Evolutionary conservation across 1,140 invertebrate genomes (phyloP).

Genomic region (Solen grandis): DNA sequence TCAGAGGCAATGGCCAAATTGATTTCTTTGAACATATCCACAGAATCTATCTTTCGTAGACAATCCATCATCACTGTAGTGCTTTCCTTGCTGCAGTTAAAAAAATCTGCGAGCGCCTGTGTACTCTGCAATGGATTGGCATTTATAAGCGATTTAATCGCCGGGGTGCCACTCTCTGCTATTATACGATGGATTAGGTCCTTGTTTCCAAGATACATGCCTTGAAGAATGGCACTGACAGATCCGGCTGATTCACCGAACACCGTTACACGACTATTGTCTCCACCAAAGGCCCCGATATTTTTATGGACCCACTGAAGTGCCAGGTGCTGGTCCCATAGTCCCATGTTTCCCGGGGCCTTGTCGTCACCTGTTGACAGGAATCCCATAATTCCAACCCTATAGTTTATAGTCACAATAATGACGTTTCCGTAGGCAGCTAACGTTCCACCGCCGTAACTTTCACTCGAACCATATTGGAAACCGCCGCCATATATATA

Average conservation of each 20-base stretch:
- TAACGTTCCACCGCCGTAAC: too few relatives aligned
- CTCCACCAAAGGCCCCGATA: too few relatives aligned
- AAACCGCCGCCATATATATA: too few relatives aligned
- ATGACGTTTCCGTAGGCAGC: too few relatives aligned
- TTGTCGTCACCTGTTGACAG: too few relatives aligned
- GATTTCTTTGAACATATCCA: too few relatives aligned
- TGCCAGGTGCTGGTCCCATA: constrained; percentile 87
- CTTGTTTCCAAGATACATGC: constrained; percentile 61
- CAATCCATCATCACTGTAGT: constrained; percentile 20
- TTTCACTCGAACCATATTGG: too few relatives aligned
- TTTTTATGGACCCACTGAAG: constrained; percentile 87
- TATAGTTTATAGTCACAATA: too few relatives aligned
- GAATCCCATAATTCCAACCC: too few relatives aligned
- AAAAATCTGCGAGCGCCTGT: too few relatives aligned
- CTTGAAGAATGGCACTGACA: constrained; percentile 55
- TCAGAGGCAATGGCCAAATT: constrained; percentile 15
- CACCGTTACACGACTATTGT: constrained; percentile 87
- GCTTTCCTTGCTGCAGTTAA: not conserved
- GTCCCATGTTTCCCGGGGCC: constrained; percentile 88
- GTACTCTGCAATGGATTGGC: constrained; percentile 12
- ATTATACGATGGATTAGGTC: constrained; percentile 58
- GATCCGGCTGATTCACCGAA: constrained; percentile 84
- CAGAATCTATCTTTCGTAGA: too few relatives aligned
- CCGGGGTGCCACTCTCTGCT: constrained; percentile 56
- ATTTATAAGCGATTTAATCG: constrained; percentile 41